Percentiles rank a stretch among this genome's conserved stretches.
Evolutionary conservation across 2,113 vertebrate genomes (phyloP).

Genomic region (Pteronura brasiliensis): DNA sequence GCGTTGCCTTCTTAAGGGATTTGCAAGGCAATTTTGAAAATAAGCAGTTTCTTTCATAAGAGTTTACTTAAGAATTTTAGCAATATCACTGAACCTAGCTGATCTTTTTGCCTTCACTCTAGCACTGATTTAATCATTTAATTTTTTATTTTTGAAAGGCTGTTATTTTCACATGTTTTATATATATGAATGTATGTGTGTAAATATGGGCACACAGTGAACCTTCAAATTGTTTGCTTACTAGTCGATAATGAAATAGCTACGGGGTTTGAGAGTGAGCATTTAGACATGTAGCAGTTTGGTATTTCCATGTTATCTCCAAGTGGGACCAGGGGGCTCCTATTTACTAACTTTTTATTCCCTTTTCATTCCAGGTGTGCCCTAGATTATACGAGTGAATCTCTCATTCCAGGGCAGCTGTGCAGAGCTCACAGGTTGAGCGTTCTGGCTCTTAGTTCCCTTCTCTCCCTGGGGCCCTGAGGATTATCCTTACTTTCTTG

Average conservation of each 20-base stretch:
- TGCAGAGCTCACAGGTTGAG: not conserved
- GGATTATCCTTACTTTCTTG: not conserved
- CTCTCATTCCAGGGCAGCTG: not conserved
- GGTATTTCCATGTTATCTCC: accelerated
- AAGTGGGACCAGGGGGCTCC: not conserved
- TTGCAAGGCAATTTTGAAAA: not conserved
- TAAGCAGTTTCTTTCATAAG: not conserved
- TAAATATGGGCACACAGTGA: not conserved
- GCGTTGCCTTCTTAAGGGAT: not conserved
- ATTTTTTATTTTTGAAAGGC: not conserved
- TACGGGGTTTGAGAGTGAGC: not conserved
- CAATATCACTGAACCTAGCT: not conserved
- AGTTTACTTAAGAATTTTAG: not conserved
- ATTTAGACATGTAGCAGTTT: not conserved
- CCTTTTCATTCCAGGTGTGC: not conserved
- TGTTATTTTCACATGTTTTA: not conserved
- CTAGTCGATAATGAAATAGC: not conserved
- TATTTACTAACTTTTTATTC: too few relatives aligned
- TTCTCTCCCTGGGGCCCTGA: not conserved
- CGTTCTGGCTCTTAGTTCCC: not conserved
- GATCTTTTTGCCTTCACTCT: not conserved
- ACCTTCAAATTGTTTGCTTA: not conserved
- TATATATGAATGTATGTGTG: not conserved
- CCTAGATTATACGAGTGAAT: not conserved
- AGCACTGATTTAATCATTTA: not conserved